Evolutionary conservation across 2,888 invertebrate species (phyloP), one percentile per base, ranked within the genome.

Genomic region (Diadromus collaris): DNA sequence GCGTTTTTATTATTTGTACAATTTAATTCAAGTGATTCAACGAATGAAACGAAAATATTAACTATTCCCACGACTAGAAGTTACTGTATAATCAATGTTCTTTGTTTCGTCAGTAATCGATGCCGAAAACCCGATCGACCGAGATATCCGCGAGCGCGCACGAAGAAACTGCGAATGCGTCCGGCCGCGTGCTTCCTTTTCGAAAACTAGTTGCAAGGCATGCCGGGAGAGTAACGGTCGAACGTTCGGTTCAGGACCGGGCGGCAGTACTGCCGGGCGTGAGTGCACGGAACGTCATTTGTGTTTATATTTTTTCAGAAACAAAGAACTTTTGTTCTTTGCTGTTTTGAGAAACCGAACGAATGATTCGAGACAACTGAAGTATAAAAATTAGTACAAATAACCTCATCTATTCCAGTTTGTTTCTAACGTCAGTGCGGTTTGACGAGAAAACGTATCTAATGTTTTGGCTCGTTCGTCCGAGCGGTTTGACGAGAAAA

Each of bases 371-470:
- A 16, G 16, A 41, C 38, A 41, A 41, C 16, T 41, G 38, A 41
- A 41, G 38, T 41, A 16, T 0, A 46, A 19, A 6, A 6, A 6
- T 2, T n/a, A 19, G 19, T 19, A 46, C 19, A 7, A 46, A 46
- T 6, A 19, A 46, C 16, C 4, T 41, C 38, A 16, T 41, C 4
- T 16, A 46, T 19, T 7, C n/a, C 16, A 46, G 46, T 19, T 24
- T 51, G 13, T 51, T 51, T 24, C n/a, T n/a, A n/a, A n/a, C 13
- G 24, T 51, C 51, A 51, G 51, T 51, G 24, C 51, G 51, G 51
- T 21, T 24, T 13, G 51, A 51, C 51, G 24, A 51, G 9, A 51
- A 51, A 51, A 24, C 13, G 21, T 16, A 41, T 41, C 38, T 41
- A 16, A 41, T 41, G 38, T 41, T 16, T 41, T 41, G 38, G 16